phyloP scores from a whole-genome alignment of 2,888 invertebrate genomes.

The Lissocephala sabroskyi region DNA sequence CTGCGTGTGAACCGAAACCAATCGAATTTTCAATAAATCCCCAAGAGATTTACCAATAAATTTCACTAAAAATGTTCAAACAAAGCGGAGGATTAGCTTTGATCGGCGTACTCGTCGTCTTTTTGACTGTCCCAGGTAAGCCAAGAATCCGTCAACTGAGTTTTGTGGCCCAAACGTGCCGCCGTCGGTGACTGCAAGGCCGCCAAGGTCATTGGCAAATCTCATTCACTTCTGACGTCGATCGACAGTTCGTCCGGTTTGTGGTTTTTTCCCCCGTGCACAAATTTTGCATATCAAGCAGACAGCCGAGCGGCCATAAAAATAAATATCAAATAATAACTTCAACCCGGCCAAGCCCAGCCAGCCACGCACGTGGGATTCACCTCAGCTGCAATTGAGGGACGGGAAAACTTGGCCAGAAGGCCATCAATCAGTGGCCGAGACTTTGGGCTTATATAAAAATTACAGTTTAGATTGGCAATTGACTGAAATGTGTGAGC shows the following conservation, averaged over 20 bases:
- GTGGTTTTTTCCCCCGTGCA: conserved; percentile 7
- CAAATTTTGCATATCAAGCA: conserved; percentile 23
- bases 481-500: no score
- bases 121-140: conserved; percentile 48
- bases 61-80: conserved; percentile 27
- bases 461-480: no score
- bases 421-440: conserved; percentile 7
- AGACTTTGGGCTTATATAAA: neutral
- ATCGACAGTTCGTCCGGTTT: neutral
- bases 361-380: conserved; percentile 5
- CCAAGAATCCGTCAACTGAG: no score
- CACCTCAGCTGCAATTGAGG: conserved; percentile 32
- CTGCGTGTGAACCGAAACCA: neutral
- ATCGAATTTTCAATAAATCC: neutral
- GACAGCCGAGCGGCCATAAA: conserved; percentile 4
- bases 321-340: neutral
- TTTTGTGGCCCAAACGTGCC: no score
- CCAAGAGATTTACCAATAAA: conserved; percentile 10
- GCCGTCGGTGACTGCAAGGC: no score
- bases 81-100: conserved; percentile 17
- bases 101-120: conserved; percentile 30
- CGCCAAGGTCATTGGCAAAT: conserved; percentile 3
- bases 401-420: conserved; percentile 23
- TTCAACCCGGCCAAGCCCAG: no score
- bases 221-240: neutral